Evolutionary conservation across 2,888 invertebrate genomes (phyloP), one percentile per base, ranked within the genome.

Genomic region (Nomada hirtipes): DNA sequence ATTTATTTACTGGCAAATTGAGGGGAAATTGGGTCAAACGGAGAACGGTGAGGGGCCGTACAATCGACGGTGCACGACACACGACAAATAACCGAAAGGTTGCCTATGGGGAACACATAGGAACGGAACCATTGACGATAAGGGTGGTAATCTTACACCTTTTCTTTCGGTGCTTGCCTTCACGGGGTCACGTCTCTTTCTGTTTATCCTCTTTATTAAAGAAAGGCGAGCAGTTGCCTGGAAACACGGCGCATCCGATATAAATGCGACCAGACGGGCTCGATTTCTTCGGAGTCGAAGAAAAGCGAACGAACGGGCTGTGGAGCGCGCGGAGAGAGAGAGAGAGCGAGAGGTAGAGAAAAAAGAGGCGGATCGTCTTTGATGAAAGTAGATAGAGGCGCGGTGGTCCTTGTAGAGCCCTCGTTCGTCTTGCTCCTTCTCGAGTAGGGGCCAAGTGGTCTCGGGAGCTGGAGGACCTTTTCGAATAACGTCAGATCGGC

Each of bases 1-100:
- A 90, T 92, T 92, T 91, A 92, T 92, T 91, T 90, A 89, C 88
- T 89, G 82, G 83, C 84, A 90, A 91, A 91, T 90, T 89, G 90
- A 90, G 89, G 88, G 86, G 87, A 91, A 93, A 92, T 92, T 93
- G 89, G 93, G 93, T 92, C 93, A 92, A 83, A 90, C 89, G 86
- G 89, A 86, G 90, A 50, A 83, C 84, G 79, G 71, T 79, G 82
- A 68, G 53, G 77, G 77, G 79, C 59, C 50, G 79, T 79, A 87
- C 88, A 85, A 91, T 90, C 87, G 88, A 89, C 52, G n/a, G 55
- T 89, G 77, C 88, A 89, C 88, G 88, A 89, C 89, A 84, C 75
- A 76, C 85, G 89, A 92, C 92, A 92, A 92, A 92, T 92, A 91
- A 90, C 89, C 85, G 82, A 86, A 80, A 83, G 80, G 52, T 50